A percentile compares a stretch with the other conserved stretches of the same genome.
These are phyloP conservation scores for Dasysyrphus tricinctus DNA, from an alignment of 2,888 invertebrate species.

Conservation along the genomic window DNA sequence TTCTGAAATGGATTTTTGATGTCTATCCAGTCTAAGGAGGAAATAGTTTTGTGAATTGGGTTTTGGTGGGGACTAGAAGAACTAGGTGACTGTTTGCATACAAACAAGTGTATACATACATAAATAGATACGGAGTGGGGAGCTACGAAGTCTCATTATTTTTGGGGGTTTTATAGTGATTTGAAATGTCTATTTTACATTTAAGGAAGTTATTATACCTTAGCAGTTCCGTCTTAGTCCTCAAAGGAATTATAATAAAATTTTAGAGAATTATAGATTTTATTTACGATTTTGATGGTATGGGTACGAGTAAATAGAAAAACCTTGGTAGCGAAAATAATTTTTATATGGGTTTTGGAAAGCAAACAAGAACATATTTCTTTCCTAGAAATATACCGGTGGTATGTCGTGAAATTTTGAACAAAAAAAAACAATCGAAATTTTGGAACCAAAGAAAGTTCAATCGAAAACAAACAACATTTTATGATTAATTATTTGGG, in stretches of 20 bases:
- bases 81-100: neutral
- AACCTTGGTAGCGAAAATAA: neutral
- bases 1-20: slow-evolving; percentile 56
- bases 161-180: neutral
- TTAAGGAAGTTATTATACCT: slow-evolving; percentile 46
- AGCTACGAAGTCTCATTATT: neutral
- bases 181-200: slow-evolving; percentile 21
- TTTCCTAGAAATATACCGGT: too few relatives aligned
- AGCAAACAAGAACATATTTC: neutral
- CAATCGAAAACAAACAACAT: too few relatives aligned
- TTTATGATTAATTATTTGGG: too few relatives aligned
- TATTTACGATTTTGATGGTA: neutral
- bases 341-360: neutral
- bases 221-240: slow-evolving; percentile 3
- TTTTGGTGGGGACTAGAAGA: slow-evolving; percentile 2
- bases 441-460: too few relatives aligned
- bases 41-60: slow-evolving; percentile 36
- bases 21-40: slow-evolving; percentile 34
- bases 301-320: neutral
- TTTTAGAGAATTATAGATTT: neutral
- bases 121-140: neutral
- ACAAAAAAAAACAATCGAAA: too few relatives aligned
- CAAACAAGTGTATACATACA: too few relatives aligned
- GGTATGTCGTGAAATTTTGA: too few relatives aligned
- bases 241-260: slow-evolving; percentile 30